Base-by-base conservation (phyloP, 2,797 vertebrate genomes). In the Craterocephalus amniculus region DNA sequence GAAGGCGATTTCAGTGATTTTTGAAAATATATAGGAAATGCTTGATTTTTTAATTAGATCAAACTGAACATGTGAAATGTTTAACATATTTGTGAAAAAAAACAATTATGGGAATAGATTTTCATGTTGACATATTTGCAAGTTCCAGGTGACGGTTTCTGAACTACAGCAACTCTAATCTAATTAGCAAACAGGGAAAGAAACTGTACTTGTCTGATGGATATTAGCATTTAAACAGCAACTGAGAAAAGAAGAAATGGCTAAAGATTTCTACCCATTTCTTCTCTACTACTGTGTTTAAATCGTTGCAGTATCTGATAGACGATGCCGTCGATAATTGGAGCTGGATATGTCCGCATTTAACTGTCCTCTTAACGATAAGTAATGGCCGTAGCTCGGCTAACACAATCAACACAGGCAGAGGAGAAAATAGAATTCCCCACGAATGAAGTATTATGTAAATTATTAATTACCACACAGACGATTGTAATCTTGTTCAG, bases 381-480 rank as follows among this genome's bases (percentile, higher is more conserved):
- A 92, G 82, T 89, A 90, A 92, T 86, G 81, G 67, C 57, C 26
- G 70, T 80, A 85, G 85, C 81, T 89, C 85, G 71, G 84, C 81
- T 84, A 92, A 87, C 76, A 83, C 83, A 90, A 89, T 91, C 84
- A 90, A 88, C 87, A 74, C 60, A 62, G 70, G 79, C 68, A 54
- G 65, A 38, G 84, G 72, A 67, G 70, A 80, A 87, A 81, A 84
- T 81, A 87, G 75, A 89, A 91, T 86, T 88, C 88, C 85, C 87
- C 77, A 62, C 70, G 82, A 90, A 88, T 86, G 49, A 92, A 90
- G 89, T 83, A 92, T 91, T 88, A 91, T 90, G 89, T 92, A 86
- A 94, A 94, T 93, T 89, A 93, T 92, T 91, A 89, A 94, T 92
- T 91, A 91, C 76, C 72, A 69, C 76, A 67, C 71, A 87, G 83